phyloP scores from a whole-genome alignment of 2,113 vertebrate genomes.

The Myanophis thanlyinensis region DNA sequence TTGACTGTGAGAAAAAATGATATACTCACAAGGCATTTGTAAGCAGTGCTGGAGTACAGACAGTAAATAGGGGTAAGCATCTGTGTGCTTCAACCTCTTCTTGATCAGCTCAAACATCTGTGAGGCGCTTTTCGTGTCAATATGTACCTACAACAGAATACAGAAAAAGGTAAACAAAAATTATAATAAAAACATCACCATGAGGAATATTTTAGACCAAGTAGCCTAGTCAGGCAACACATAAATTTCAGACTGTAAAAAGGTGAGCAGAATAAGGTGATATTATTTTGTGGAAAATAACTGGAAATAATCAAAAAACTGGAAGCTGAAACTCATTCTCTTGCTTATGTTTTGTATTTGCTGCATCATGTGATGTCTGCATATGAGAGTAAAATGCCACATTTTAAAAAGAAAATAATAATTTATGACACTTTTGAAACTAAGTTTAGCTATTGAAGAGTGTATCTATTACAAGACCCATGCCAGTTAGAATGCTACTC shows the following conservation, averaged over 20 bases:
- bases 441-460: too few species aligned
- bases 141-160: conserved; percentile 76
- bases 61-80: conserved; percentile 92
- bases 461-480: background rate
- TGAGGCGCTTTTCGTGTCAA: conserved; percentile 94
- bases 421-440: background rate
- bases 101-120: conserved; percentile 97
- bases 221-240: background rate
- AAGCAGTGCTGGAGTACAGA: conserved; percentile 96
- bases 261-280: background rate
- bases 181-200: background rate
- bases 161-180: background rate
- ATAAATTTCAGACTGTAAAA: background rate
- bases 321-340: background rate
- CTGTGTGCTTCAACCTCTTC: conserved; percentile 92
- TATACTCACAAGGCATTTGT: conserved; percentile 92
- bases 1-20: background rate
- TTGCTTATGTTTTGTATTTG: background rate
- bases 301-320: background rate
- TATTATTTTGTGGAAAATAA: background rate
- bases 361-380: background rate
- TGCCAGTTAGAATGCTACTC: background rate
- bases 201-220: background rate
- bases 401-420: background rate
- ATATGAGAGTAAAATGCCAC: background rate